Evolutionary conservation across 2,888 invertebrate species (phyloP).

Genomic region (Hedychridium roseum): DNA sequence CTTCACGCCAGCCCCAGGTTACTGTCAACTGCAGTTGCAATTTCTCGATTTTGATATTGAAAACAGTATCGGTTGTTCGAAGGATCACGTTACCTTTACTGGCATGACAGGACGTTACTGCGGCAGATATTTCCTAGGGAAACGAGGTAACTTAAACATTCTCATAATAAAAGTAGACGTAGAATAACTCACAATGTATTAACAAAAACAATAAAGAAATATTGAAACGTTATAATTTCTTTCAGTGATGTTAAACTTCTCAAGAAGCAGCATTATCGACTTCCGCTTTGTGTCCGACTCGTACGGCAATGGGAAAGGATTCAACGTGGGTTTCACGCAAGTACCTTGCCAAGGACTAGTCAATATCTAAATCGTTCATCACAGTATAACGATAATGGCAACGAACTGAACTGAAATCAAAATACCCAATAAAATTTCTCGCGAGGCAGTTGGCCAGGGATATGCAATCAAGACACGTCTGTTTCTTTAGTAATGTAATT

Average conservation of each 20-base stretch:
- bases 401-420: too few species aligned
- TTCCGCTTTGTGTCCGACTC: slow-evolving; percentile 60
- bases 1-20: slow-evolving; percentile 59
- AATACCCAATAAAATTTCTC: neutral
- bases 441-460: neutral
- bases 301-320: slow-evolving; percentile 61
- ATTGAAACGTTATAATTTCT: slow-evolving; percentile 10
- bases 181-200: too few species aligned
- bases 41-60: slow-evolving; percentile 64
- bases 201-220: neutral
- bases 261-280: slow-evolving; percentile 51
- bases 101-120: slow-evolving; percentile 60
- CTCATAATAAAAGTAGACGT: too few species aligned
- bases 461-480: neutral
- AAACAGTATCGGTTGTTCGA: slow-evolving; percentile 59
- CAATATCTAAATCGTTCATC: slow-evolving; percentile 2
- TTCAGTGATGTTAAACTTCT: slow-evolving; percentile 56
- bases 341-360: slow-evolving; percentile 1
- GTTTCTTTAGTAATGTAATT: slow-evolving; percentile 28
- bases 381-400: too few species aligned
- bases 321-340: slow-evolving; percentile 62
- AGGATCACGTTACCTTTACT: slow-evolving; percentile 61
- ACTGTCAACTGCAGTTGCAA: slow-evolving; percentile 59
- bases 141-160: too few species aligned
- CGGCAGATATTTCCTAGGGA: slow-evolving; percentile 57